These are phyloP conservation scores for Ricordea florida DNA, from an alignment of 92 coral and sea anemone species.

Conservation along the genomic window DNA sequence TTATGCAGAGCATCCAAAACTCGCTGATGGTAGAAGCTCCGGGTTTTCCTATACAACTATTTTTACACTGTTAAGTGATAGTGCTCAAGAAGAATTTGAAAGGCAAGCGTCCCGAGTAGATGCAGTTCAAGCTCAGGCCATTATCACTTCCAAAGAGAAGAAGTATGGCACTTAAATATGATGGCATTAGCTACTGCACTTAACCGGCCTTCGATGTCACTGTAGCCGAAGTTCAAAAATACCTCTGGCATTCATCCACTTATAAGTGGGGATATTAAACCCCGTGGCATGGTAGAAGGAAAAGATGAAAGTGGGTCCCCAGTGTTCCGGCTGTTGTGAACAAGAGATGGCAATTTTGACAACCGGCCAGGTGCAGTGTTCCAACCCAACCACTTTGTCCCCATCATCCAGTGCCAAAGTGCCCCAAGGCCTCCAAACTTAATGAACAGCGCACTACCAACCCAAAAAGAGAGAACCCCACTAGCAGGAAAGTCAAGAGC, in stretches of 20 bases:
- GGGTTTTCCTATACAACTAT: conserved; percentile 17
- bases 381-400: conserved; percentile 21
- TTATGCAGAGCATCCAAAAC: conserved; percentile 23
- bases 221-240: conserved; percentile 9
- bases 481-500: conserved; percentile 11
- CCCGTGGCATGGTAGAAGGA: conserved; percentile 21
- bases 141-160: conserved; percentile 28
- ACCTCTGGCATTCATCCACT: conserved; percentile 19
- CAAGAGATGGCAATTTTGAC: not conserved
- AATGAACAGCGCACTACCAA: conserved; percentile 12
- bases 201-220: conserved; percentile 17
- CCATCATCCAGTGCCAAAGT: conserved; percentile 10
- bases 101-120: conserved; percentile 32
- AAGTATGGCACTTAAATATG: conserved; percentile 21
- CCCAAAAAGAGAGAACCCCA: not conserved
- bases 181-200: conserved; percentile 33
- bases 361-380: conserved; percentile 3
- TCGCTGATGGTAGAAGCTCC: conserved; percentile 28
- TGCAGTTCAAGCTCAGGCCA: conserved; percentile 35
- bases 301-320: conserved; percentile 5
- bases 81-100: conserved; percentile 31
- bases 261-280: conserved; percentile 20
- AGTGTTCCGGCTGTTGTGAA: conserved; percentile 9
- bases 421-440: conserved; percentile 14
- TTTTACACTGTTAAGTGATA: conserved; percentile 23